Evolutionary conservation across 2,797 vertebrate species (phyloP).

Genomic region (Lithobates sylvaticus): DNA sequence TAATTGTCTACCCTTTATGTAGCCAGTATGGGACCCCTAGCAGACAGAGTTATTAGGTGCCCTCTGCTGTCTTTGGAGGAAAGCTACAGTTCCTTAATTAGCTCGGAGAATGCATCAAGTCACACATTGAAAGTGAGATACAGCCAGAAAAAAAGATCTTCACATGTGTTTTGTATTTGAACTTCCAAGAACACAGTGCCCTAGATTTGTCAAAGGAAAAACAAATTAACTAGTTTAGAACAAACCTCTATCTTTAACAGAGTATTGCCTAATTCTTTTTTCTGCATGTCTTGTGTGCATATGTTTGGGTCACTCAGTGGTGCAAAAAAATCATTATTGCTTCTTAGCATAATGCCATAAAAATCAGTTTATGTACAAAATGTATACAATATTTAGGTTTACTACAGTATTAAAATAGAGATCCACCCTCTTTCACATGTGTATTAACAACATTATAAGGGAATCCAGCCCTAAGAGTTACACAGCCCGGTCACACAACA

Average conservation of each 20-base stretch:
- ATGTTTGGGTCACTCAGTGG: background rate
- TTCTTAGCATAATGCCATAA: too few relatives aligned
- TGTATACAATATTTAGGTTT: too few relatives aligned
- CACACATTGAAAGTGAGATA: background rate
- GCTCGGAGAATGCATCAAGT: background rate
- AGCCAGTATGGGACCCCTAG: background rate
- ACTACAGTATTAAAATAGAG: too few relatives aligned
- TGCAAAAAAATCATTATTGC: background rate
- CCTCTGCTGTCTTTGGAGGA: background rate
- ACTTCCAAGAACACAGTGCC: slow-evolving; percentile 47
- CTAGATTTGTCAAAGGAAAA: slow-evolving; percentile 49
- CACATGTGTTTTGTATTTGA: slow-evolving; percentile 52
- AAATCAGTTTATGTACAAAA: too few relatives aligned
- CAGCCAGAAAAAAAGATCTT: slow-evolving; percentile 7
- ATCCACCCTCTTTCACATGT: too few relatives aligned
- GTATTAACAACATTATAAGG: too few relatives aligned
- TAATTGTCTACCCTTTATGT: too few relatives aligned
- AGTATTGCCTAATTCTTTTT: background rate
- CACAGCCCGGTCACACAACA: too few relatives aligned
- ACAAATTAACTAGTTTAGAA: slow-evolving; percentile 5
- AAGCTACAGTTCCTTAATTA: background rate
- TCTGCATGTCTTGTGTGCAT: background rate
- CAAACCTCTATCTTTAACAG: background rate
- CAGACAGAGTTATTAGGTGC: background rate
- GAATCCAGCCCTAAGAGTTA: too few relatives aligned